phyloP scores from a whole-genome alignment of 2,113 vertebrate genomes.

The Artemisiospiza belli region DNA sequence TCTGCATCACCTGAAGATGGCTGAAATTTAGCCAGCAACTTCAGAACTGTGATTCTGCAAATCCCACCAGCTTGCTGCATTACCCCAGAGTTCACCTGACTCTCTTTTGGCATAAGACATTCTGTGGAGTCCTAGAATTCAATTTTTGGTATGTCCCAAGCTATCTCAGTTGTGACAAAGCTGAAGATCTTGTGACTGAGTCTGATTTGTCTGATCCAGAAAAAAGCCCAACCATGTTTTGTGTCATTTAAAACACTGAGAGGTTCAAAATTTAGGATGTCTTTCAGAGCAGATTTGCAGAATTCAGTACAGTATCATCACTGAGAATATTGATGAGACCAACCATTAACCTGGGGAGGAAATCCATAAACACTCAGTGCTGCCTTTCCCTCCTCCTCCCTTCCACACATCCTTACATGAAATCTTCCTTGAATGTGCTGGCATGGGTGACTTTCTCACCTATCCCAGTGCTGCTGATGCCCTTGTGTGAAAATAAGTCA shows the following conservation, averaged over 20 bases:
- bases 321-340: not conserved
- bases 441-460: not conserved
- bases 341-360: not conserved
- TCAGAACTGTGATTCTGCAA: not conserved
- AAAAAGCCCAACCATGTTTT: not conserved
- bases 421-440: not conserved
- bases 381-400: not conserved
- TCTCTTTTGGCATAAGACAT: not conserved
- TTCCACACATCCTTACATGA: not conserved
- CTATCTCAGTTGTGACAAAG: not conserved
- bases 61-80: not conserved
- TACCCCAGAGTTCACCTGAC: not conserved
- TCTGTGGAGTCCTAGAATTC: not conserved
- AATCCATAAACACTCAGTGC: not conserved
- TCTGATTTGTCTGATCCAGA: not conserved
- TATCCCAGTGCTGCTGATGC: not conserved
- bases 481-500: not conserved
- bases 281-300: not conserved
- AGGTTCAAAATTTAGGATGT: not conserved
- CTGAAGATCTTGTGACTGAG: not conserved
- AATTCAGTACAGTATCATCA: not conserved
- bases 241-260: not conserved
- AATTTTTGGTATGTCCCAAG: not conserved
- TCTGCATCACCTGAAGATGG: not conserved
- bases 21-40: not conserved